Evolutionary conservation across 2,797 vertebrate species (phyloP), one percentile per base, ranked within the genome.

Genomic region (Acrocephalus scirpaceus): DNA sequence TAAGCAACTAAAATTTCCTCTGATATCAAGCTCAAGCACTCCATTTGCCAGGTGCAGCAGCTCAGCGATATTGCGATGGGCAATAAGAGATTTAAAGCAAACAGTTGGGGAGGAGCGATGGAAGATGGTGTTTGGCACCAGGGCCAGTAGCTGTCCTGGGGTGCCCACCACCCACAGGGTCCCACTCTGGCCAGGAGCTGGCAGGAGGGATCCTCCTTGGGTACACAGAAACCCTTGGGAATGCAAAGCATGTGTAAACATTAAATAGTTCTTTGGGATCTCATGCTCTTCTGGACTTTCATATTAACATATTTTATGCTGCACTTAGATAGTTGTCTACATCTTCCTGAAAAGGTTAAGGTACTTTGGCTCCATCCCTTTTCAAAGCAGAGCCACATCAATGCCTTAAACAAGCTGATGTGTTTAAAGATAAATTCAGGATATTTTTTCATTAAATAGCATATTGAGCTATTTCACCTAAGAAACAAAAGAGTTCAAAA

Each of bases 191-290:
- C 62, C 56, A 4, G 15, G 58, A 91, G 45, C 83, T 93, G 94
- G 74, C 77, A 84, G 78, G 54, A 93, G 53, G 32, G 57, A 92
- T 95, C 87, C 78, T 93, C 72, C 82, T 88, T 4, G 57, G 61
- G 62, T 80, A 67, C 18, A 4, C 4, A 27, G 62, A 92, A 86
- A 86, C 88, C 86, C 61, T 91, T 71, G 90, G 85, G 91, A 95
- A 93, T 92, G 93, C 89, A 88, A 94, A 91, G 90, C 78, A 95
- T 83, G 93, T 38, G 72, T 91, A 95, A 93, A 95, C 85, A 89
- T 88, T 57, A 72, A 85, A 92, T 79, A 90, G 69, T 94, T 95
- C 71, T 75, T 56, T 65, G 72, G 60, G 57, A 54, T 85, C 78
- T 76, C 82, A 47, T 86, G 81, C 95, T 27, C 60, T 67, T 42